Evolutionary conservation across 2,888 invertebrate genomes (phyloP).

Genomic region (Didymodactylos carnosus): DNA sequence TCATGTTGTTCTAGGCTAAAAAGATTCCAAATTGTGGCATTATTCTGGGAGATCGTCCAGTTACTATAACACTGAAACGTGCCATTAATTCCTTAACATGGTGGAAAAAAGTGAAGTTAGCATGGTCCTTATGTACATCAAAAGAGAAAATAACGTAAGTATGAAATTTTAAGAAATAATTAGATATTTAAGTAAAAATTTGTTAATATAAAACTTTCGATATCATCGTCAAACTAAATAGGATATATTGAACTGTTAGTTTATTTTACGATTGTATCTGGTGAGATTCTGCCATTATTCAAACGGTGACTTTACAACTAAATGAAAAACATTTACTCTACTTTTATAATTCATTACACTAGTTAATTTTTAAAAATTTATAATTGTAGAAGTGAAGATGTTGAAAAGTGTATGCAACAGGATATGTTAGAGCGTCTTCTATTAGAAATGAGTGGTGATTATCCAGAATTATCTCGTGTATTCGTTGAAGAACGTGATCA

Average conservation of each 20-base stretch:
- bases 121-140: slow-evolving; percentile 61
- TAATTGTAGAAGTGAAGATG: slow-evolving; percentile 57
- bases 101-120: slow-evolving; percentile 67
- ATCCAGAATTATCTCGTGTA: slow-evolving; percentile 68
- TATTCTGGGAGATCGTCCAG: slow-evolving; percentile 77
- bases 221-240: too few species aligned
- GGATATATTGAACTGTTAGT: too few species aligned
- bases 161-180: neutral
- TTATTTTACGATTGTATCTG: too few species aligned
- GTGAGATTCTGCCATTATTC: too few species aligned
- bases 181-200: neutral
- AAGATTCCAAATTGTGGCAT: slow-evolving; percentile 59
- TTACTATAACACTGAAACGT: slow-evolving; percentile 69
- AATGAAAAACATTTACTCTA: too few species aligned
- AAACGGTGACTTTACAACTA: too few species aligned
- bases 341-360: neutral
- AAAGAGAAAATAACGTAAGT: slow-evolving; percentile 56
- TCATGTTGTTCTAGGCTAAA: slow-evolving; percentile 44
- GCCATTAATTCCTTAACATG: slow-evolving; percentile 64
- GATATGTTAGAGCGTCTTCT: slow-evolving; percentile 75
- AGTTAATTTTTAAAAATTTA: neutral
- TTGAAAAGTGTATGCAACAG: slow-evolving; percentile 74
- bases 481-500: slow-evolving; percentile 82
- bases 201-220: neutral
- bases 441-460: slow-evolving; percentile 75